These are phyloP conservation scores for Pollicipes pollicipes DNA, from an alignment of 1,140 invertebrate genomes.

Conservation along the genomic window DNA sequence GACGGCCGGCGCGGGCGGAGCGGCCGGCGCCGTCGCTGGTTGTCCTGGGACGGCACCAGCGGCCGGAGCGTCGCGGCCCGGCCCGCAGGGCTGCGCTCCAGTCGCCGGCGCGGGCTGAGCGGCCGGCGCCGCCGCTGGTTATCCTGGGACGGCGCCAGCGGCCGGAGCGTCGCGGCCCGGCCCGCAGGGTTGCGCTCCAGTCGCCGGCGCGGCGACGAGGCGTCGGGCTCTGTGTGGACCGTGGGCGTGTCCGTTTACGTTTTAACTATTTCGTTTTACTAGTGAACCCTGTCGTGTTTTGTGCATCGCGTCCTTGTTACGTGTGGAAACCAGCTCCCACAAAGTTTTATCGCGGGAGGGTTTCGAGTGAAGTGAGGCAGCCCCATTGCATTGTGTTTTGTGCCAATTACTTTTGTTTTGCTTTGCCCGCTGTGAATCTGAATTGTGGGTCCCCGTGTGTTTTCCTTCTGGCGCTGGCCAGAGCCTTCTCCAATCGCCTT, in stretches of 20 bases:
- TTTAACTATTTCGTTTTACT: background rate
- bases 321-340: background rate
- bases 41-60: background rate
- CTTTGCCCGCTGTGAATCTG: background rate
- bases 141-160: too few relatives aligned
- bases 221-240: too few relatives aligned
- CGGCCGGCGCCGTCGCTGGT: too few relatives aligned
- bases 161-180: background rate
- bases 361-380: background rate
- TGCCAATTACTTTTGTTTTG: background rate
- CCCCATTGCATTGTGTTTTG: background rate
- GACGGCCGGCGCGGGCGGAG: too few relatives aligned
- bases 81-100: background rate
- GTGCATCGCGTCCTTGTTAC: background rate
- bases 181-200: background rate
- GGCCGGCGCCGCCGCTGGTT: too few relatives aligned
- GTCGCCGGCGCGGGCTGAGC: too few relatives aligned
- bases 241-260: background rate
- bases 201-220: too few relatives aligned
- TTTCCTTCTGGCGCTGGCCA: too few relatives aligned
- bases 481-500: background rate
- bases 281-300: background rate
- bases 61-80: background rate
- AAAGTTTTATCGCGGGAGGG: background rate
- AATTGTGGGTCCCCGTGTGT: background rate